These are phyloP conservation scores for Drosophila punjabiensis DNA, from an alignment of 1,140 invertebrate species.

Conservation along the genomic window DNA sequence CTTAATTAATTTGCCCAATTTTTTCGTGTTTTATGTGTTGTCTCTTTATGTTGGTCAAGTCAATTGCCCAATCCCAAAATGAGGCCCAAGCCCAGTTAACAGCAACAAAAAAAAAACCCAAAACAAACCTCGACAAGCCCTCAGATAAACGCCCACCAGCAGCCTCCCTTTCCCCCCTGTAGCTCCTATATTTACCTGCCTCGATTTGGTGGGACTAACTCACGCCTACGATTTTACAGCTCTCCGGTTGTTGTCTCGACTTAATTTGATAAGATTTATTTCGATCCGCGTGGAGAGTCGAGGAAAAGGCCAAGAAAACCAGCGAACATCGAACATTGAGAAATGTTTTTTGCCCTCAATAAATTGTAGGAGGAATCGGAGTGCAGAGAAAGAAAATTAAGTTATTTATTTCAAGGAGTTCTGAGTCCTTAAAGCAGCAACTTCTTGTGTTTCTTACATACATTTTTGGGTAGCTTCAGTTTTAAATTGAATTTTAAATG, in stretches of 20 bases:
- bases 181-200: slow-evolving; percentile 21
- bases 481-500: too few relatives aligned
- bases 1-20: slow-evolving; percentile 79
- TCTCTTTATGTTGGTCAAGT: slow-evolving; percentile 75
- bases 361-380: slow-evolving; percentile 42
- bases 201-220: slow-evolving; percentile 59
- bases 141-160: slow-evolving; percentile 50
- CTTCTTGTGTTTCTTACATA: too few relatives aligned
- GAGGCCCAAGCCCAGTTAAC: slow-evolving; percentile 45
- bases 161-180: background rate
- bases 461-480: too few relatives aligned
- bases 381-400: background rate
- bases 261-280: slow-evolving; percentile 81
- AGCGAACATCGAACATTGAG: slow-evolving; percentile 66
- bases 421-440: background rate
- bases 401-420: background rate
- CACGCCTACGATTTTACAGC: slow-evolving; percentile 63
- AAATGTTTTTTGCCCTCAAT: slow-evolving; percentile 66
- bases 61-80: slow-evolving; percentile 69
- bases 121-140: slow-evolving; percentile 67
- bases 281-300: slow-evolving; percentile 48
- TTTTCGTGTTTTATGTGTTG: slow-evolving; percentile 44
- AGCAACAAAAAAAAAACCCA: slow-evolving; percentile 31
- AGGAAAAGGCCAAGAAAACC: slow-evolving; percentile 62
- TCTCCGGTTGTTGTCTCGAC: slow-evolving; percentile 50